Evolutionary conservation across 2,888 invertebrate species (phyloP).

Genomic region (Diaphora mendica): DNA sequence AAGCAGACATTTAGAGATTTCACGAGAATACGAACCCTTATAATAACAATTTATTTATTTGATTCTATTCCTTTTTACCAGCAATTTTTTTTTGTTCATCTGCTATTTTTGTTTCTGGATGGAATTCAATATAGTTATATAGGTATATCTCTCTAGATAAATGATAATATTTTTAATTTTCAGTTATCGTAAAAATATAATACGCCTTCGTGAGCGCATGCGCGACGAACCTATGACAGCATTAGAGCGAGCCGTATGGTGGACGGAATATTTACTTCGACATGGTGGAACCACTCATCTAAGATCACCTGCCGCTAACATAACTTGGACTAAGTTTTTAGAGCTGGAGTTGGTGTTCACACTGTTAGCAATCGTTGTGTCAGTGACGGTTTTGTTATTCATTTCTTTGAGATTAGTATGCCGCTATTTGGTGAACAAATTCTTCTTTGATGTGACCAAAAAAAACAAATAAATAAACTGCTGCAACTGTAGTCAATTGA

Average conservation of each 20-base stretch:
- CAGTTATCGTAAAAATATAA: conserved; percentile 52
- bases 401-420: not conserved
- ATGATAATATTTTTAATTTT: not conserved
- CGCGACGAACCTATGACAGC: conserved; percentile 69
- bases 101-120: no score
- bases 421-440: not conserved
- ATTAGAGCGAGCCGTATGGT: conserved; percentile 77
- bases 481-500: not conserved
- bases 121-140: no score
- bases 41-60: not conserved
- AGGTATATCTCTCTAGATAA: no score
- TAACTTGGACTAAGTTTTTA: conserved; percentile 52
- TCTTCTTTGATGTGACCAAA: not conserved
- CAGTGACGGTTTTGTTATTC: not conserved
- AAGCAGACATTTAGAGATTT: not conserved
- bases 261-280: conserved; percentile 64
- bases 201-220: conserved; percentile 55
- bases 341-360: conserved; percentile 52
- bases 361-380: conserved; percentile 12
- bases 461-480: not conserved
- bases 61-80: no score
- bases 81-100: no score
- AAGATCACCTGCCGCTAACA: conserved; percentile 62
- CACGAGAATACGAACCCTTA: not conserved
- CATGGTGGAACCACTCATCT: conserved; percentile 74